Evolutionary conservation across 1,140 invertebrate species (phyloP).

Genomic region (Microplitis demolitor): DNA sequence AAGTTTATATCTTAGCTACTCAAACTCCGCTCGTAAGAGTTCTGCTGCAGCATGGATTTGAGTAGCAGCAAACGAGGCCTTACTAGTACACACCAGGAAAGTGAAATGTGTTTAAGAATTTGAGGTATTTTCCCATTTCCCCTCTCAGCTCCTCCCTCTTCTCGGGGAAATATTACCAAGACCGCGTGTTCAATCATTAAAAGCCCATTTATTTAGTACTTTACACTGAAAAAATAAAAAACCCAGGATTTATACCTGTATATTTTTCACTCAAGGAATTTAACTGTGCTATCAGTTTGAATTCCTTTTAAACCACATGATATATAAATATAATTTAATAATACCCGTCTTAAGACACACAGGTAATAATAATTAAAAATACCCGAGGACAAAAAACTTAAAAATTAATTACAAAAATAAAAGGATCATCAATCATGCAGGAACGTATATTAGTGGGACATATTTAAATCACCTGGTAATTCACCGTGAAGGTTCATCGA

Average conservation of each 20-base stretch:
- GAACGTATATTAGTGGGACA: no score
- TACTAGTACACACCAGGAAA: not conserved
- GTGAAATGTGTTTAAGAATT: conserved; percentile 13
- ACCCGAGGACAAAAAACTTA: no score
- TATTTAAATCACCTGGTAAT: no score
- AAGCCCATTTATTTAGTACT: conserved; percentile 1
- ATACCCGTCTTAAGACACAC: no score
- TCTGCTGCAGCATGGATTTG: no score
- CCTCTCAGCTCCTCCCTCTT: not conserved
- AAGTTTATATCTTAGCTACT: not conserved
- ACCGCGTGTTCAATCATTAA: not conserved
- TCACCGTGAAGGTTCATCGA: no score
- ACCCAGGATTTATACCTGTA: not conserved
- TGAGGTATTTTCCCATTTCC: not conserved
- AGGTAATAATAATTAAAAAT: no score
- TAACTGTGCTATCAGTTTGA: not conserved
- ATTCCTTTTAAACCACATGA: not conserved
- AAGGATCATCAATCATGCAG: no score
- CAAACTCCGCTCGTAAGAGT: no score
- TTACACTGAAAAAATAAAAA: not conserved
- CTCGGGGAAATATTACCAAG: not conserved
- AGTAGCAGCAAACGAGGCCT: no score
- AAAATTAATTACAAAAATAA: no score
- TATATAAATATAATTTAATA: no score
- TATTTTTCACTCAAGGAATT: not conserved